A percentile compares a stretch with the other conserved stretches of the same genome.
phyloP scores from a whole-genome alignment of 2,797 vertebrate genomes.

The Hydrophis major region DNA sequence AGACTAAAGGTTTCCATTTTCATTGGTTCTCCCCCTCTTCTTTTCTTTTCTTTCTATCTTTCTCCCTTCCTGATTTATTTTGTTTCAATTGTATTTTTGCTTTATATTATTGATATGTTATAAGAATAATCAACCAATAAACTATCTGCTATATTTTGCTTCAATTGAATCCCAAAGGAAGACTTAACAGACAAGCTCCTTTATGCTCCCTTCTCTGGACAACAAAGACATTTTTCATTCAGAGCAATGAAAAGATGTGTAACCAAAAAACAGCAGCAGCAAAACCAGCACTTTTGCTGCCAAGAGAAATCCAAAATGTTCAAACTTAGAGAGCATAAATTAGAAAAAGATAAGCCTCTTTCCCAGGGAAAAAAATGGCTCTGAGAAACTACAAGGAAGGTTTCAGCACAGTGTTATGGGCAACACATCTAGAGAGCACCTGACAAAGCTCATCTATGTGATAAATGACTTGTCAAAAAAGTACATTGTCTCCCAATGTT shows the following conservation, averaged over 20 bases:
- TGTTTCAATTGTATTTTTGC: neutral
- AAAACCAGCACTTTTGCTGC: neutral
- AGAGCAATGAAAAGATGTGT: neutral
- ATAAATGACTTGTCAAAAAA: neutral
- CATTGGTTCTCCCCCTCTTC: neutral
- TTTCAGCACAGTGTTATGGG: neutral
- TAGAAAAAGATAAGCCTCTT: neutral
- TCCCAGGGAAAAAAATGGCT: neutral
- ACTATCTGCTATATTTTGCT: neutral
- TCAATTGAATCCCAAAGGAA: neutral
- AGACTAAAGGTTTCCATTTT: neutral
- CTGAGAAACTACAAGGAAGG: neutral
- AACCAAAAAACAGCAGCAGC: neutral
- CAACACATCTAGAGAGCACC: neutral
- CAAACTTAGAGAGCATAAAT: neutral
- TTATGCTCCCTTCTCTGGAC: neutral
- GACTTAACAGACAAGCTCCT: neutral
- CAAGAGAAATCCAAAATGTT: neutral
- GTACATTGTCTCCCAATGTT: neutral
- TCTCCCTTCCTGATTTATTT: neutral
- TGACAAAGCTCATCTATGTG: neutral
- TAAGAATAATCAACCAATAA: neutral
- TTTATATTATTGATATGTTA: neutral
- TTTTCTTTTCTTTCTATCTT: neutral
- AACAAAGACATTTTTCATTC: neutral